phyloP scores from a whole-genome alignment of 2,888 invertebrate genomes.

The Diachrysia chrysitis region DNA sequence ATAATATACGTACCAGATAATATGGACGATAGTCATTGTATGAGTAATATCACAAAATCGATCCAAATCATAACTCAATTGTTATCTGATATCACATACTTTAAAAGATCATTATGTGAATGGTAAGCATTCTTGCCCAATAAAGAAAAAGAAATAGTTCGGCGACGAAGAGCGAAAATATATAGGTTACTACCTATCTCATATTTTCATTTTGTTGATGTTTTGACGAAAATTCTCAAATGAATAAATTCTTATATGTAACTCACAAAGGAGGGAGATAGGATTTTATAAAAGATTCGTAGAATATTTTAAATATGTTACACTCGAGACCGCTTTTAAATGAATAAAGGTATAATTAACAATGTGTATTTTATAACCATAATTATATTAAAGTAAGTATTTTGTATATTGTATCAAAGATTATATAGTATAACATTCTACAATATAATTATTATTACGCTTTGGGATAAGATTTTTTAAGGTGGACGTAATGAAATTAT shows the following conservation, averaged over 20 bases:
- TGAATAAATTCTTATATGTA: background rate
- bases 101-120: background rate
- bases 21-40: background rate
- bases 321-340: background rate
- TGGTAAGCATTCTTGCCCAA: background rate
- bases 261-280: background rate
- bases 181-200: background rate
- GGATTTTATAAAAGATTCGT: background rate
- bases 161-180: background rate
- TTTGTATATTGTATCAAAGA: background rate
- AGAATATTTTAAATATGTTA: background rate
- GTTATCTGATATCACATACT: background rate
- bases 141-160: background rate
- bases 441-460: background rate
- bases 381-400: background rate
- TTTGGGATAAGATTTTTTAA: background rate
- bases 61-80: background rate
- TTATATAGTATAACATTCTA: background rate
- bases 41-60: background rate
- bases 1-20: slow-evolving; percentile 6
- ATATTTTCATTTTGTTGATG: background rate
- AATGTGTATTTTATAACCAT: background rate
- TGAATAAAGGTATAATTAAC: background rate
- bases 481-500: slow-evolving; percentile 12
- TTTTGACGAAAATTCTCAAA: background rate